Evolutionary conservation across 2,888 invertebrate genomes (phyloP).

Genomic region (Epsilonema sp.): DNA sequence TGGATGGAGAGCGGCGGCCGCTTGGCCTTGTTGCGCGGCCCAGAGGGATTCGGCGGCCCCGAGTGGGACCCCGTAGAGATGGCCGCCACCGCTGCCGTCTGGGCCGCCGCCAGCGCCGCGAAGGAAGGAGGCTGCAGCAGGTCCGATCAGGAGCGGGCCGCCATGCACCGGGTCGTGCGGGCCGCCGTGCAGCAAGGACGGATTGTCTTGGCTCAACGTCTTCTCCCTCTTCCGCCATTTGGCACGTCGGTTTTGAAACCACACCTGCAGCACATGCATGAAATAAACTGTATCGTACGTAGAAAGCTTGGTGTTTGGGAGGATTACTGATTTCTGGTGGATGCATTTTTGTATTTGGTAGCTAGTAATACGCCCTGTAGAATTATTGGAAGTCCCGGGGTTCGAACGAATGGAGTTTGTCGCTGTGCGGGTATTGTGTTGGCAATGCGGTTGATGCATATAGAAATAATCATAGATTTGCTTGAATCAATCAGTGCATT

Average conservation of each 20-base stretch:
- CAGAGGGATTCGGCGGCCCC: not conserved
- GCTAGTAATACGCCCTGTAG: no score
- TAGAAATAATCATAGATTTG: no score
- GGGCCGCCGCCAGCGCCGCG: not conserved
- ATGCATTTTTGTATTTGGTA: no score
- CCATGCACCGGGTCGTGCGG: not conserved
- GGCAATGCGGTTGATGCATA: no score
- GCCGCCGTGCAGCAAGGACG: not conserved
- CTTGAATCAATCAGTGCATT: no score
- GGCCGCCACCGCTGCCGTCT: not conserved
- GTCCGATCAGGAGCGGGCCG: not conserved
- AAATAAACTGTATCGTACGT: no score
- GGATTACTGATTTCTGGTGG: no score
- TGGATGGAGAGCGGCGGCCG: not conserved
- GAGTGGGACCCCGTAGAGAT: not conserved
- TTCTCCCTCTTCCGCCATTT: conserved; percentile 12
- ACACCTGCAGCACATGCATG: no score
- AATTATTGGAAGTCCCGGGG: no score
- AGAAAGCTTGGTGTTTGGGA: no score
- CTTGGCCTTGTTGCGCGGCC: not conserved
- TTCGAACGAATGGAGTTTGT: no score
- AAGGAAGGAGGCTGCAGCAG: not conserved
- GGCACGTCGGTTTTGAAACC: conserved; percentile 12
- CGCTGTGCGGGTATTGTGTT: no score
- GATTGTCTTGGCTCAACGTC: conserved; percentile 7